Conservation (phyloP, 2,888 invertebrate species). For the Drosophila siamana region DNA sequence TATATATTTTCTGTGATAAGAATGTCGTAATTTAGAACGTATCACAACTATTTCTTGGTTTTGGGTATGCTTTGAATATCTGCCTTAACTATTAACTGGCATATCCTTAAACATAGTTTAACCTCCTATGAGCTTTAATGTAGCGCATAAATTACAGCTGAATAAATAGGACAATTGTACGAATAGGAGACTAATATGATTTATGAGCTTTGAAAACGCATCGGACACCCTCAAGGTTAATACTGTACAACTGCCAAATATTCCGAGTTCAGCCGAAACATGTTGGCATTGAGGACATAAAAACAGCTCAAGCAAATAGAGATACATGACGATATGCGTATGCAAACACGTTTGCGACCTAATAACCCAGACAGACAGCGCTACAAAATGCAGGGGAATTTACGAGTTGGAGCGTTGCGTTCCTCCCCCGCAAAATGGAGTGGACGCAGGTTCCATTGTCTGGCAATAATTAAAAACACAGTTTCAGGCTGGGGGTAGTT, state of each 20-base stretch:
- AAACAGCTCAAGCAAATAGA: slow-evolving; percentile 58
- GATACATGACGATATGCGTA: slow-evolving; percentile 34
- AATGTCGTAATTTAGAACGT: too few relatives aligned
- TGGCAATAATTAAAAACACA: slow-evolving; percentile 27
- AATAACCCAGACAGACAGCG: slow-evolving; percentile 34
- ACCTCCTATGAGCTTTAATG: not conserved
- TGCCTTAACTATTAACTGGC: too few relatives aligned
- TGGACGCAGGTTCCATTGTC: slow-evolving; percentile 24
- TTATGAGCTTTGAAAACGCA: slow-evolving; percentile 73
- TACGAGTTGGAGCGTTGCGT: slow-evolving; percentile 7
- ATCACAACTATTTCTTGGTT: too few relatives aligned
- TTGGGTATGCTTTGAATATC: too few relatives aligned
- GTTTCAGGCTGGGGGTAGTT: slow-evolving; percentile 34
- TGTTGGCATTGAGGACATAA: slow-evolving; percentile 50
- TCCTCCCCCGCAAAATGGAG: not conserved
- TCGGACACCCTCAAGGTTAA: slow-evolving; percentile 56
- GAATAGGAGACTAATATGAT: slow-evolving; percentile 47
- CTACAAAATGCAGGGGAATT: slow-evolving; percentile 25
- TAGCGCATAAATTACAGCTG: slow-evolving; percentile 43
- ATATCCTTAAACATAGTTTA: not conserved
- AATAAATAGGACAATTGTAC: slow-evolving; percentile 46
- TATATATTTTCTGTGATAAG: too few relatives aligned
- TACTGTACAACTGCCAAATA: slow-evolving; percentile 9
- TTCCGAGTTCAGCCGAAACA: slow-evolving; percentile 40
- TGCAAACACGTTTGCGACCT: slow-evolving; percentile 49